Evolutionary conservation across 2,888 invertebrate species (phyloP), one percentile per base, ranked within the genome.

Genomic region (Augiades crinisus): DNA sequence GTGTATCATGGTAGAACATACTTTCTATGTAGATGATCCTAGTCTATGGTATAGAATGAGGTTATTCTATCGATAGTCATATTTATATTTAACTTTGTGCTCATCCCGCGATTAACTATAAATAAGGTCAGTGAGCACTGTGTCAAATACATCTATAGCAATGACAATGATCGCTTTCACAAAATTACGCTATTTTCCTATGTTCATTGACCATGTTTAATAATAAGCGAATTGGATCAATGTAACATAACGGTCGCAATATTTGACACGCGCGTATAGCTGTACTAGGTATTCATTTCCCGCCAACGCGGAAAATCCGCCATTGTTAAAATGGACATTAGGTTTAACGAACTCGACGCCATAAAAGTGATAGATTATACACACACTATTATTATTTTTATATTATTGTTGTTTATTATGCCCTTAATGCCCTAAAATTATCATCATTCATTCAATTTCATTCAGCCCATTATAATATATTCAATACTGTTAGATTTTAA

Each of bases 161-260:
- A 50, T 46, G 53, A 51, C 53, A 43, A 64, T 49, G 17, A 27
- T 50, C 70, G 71, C 74, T 75, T 73, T 74, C 74, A 62, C 70
- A 59, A 65, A 64, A 59, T 61, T 52, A 47, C 44, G 44, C 53
- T 40, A 53, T 57, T 58, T 54, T 54, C 53, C 55, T 41, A 55
- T 56, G 56, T 40, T 60, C 60, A 62, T 60, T 64, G 59, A 55
- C 54, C 56, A 43, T 31, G 31, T 19, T 12, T 24, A 43, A 36
- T 50, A 43, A 49, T 43, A 50, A 47, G 50, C n/a, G 43, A 50
- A 50, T 43, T 34, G 33, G 54, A 59, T 19, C 57, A 54, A 56
- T 51, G 51, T 54, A 60, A 62, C 55, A 59, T 58, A 61, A 58
- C 53, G 46, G 57, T 60, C 17, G 16, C n/a, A n/a, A 45, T 40